Evolutionary conservation across 1,140 invertebrate species (phyloP).

Genomic region (Drosophila ananassae): DNA sequence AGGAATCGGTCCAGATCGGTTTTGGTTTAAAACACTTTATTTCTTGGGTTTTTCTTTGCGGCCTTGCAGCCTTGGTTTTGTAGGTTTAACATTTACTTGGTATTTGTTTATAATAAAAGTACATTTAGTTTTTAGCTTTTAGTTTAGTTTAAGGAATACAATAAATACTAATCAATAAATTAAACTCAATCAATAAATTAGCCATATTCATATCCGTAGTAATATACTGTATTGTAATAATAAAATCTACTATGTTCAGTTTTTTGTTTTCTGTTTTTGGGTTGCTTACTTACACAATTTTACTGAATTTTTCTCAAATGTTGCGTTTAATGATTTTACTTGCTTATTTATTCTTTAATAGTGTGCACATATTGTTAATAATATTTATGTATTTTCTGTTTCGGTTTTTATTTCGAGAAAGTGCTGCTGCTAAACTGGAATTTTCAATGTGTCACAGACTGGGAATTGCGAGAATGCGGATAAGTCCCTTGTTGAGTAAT

Average conservation of each 20-base stretch:
- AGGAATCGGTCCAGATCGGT: neutral
- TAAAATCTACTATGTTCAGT: constrained; percentile 78
- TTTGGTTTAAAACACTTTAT: constrained; percentile 82
- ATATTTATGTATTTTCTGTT: constrained; percentile 23
- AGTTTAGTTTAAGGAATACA: constrained; percentile 57
- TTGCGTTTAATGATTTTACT: constrained; percentile 30
- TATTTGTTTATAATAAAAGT: constrained; percentile 73
- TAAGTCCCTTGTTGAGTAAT: neutral
- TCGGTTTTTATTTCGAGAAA: constrained; percentile 18
- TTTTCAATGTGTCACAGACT: constrained; percentile 26
- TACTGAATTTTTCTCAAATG: constrained; percentile 18
- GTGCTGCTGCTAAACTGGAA: constrained; percentile 34
- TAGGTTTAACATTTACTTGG: constrained; percentile 50
- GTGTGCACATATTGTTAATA: constrained; percentile 57
- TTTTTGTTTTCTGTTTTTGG: constrained; percentile 42
- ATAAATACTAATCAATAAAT: constrained; percentile 83
- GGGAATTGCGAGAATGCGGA: neutral
- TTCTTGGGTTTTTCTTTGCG: constrained; percentile 66
- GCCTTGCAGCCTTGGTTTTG: constrained; percentile 54
- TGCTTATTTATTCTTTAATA: constrained; percentile 45
- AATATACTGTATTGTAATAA: constrained; percentile 49
- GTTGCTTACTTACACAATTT: constrained; percentile 55
- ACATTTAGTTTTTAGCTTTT: constrained; percentile 71
- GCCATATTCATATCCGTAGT: constrained; percentile 51
- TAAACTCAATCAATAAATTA: constrained; percentile 77